Conservation (phyloP, 2,797 vertebrate species). For the Sylvia borin region DNA sequence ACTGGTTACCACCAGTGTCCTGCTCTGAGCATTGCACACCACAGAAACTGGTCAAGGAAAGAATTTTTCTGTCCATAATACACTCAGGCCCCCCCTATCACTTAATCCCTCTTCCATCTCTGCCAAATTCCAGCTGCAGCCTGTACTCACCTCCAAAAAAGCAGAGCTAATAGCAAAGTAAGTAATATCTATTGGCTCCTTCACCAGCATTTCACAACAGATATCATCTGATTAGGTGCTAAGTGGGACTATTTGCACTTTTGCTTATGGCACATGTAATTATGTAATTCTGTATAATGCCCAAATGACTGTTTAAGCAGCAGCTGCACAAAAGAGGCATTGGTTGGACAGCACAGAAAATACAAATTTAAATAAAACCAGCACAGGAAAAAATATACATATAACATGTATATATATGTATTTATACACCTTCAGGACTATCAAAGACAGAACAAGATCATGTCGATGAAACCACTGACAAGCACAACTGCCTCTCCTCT, state of each 20-base stretch:
- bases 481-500: neutral
- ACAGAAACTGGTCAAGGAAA: neutral
- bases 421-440: neutral
- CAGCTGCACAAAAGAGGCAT: conserved; percentile 50
- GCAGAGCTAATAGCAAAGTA: neutral
- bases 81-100: conserved; percentile 1
- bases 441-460: neutral
- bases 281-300: conserved; percentile 54
- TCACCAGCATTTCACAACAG: conserved; percentile 50
- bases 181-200: conserved; percentile 32
- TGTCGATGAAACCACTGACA: neutral
- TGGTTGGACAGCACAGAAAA: conserved; percentile 38
- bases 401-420: neutral
- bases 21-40: neutral
- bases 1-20: neutral
- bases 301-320: conserved; percentile 41
- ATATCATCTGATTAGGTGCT: conserved; percentile 63
- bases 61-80: neutral
- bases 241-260: conserved; percentile 68
- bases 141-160: neutral
- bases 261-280: conserved; percentile 57
- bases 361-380: neutral
- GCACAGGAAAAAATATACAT: neutral
- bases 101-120: conserved; percentile 43
- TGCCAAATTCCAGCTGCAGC: conserved; percentile 56